A percentile compares a stretch with the other conserved stretches of the same genome.
Conservation (phyloP, 2,113 vertebrate species). For the Bungarus multicinctus region DNA sequence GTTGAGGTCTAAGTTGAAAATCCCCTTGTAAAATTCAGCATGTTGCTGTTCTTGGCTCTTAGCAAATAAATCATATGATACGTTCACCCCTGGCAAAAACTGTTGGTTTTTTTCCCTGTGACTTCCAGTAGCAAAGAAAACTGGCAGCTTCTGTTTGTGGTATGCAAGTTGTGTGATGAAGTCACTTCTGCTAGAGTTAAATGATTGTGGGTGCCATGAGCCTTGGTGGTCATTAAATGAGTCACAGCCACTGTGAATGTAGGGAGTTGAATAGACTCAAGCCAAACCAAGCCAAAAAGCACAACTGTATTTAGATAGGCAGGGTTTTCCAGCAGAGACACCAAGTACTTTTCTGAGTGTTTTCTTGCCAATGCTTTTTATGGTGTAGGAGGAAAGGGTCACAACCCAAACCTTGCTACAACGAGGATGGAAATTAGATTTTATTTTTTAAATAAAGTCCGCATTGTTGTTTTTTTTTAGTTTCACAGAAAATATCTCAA, state of each 20-base stretch:
- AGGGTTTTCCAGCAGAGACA: not conserved
- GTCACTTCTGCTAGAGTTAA: not conserved
- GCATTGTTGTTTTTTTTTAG: not conserved
- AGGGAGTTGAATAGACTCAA: conserved; percentile 15
- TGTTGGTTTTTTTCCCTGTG: not conserved
- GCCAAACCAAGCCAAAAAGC: not conserved
- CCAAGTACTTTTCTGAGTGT: not conserved
- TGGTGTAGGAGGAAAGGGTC: not conserved
- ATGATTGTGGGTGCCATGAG: not conserved
- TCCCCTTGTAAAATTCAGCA: not conserved
- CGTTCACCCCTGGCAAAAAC: not conserved
- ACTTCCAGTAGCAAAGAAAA: not conserved
- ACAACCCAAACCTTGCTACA: not conserved
- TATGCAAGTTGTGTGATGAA: not conserved
- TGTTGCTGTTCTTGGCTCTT: not conserved
- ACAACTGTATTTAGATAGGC: not conserved
- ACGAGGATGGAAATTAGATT: not conserved
- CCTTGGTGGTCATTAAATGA: not conserved
- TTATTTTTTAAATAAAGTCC: not conserved
- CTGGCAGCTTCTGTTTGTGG: not conserved
- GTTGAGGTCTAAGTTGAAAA: not conserved
- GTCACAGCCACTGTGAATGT: conserved; percentile 12
- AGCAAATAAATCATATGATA: not conserved
- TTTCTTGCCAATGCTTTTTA: not conserved
- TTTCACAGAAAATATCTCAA: not conserved